A percentile compares a stretch with the other conserved stretches of the same genome.
Evolutionary conservation across 2,797 vertebrate genomes (phyloP).

Genomic region (Pantherophis alleghaniensis): DNA sequence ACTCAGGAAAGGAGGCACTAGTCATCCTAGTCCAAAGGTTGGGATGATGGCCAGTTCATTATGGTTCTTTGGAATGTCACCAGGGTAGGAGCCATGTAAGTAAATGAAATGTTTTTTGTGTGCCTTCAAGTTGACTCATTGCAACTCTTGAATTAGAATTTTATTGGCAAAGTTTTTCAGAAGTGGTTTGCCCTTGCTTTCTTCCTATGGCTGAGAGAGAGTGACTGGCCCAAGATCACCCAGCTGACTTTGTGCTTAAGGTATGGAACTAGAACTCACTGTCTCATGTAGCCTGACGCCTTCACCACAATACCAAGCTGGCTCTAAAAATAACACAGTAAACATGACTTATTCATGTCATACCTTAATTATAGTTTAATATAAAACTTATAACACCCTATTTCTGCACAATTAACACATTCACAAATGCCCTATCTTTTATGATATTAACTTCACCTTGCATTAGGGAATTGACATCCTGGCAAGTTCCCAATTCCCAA

Average conservation of each 20-base stretch:
- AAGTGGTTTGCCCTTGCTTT: neutral
- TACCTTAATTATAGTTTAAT: neutral
- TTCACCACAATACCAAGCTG: neutral
- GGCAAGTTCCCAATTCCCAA: constrained; percentile 1
- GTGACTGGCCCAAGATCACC: neutral
- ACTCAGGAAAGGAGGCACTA: neutral
- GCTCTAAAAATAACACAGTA: neutral
- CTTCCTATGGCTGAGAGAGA: neutral
- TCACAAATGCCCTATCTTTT: neutral
- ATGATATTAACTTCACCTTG: neutral
- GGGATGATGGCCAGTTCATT: neutral
- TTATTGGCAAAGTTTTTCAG: neutral
- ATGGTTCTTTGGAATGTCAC: neutral
- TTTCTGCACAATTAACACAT: neutral
- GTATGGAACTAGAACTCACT: neutral
- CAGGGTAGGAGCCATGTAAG: neutral
- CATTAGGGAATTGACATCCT: neutral
- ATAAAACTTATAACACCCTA: neutral
- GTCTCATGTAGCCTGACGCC: neutral
- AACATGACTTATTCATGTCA: neutral
- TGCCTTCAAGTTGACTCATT: neutral
- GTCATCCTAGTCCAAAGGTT: neutral
- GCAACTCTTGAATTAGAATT: neutral
- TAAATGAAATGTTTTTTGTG: neutral
- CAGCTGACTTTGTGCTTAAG: neutral